Base-by-base conservation (phyloP, 2,113 vertebrate genomes). In the Amazona vittata region DNA sequence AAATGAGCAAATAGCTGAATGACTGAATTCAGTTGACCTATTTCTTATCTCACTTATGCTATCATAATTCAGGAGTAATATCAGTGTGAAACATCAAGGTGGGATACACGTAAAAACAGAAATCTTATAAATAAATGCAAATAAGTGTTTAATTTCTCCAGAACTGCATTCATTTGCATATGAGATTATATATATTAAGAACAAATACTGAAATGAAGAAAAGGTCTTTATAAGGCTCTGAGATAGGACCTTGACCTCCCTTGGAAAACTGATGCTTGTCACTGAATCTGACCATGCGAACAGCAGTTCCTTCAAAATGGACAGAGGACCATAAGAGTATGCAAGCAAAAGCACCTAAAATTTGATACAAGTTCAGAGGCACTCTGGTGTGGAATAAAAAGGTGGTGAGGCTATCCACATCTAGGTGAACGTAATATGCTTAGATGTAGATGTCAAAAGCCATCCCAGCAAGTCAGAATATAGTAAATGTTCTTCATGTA, bases 341-440 rank as follows among this genome's bases (percentile, higher is more conserved):
- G 5, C 49, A 59, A 69, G 59, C n/a, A 47, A 12, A 62, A 70
- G 29, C 26, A 55, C 39, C n/a, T 62, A 52, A 69, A 92, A 52
- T 29, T 17, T 80, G 16, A 10, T 68, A 18, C 5, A 53, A 25
- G 21, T 60, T 85, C 55, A 71, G 65, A 59, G 35, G 9, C 3
- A 3, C 41, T 78, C 57, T 57, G 15, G 7, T 55, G 2, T 7
- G 9, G 41, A 44, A 85, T 24, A 39, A 69, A 57, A 43, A 52
- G 16, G 13, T 16, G 15, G 4, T 41, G 50, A 75, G 19, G 16
- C 28, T n/a, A 22, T n/a, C 28, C 22, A 16, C 6, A 50, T 11
- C 6, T 15, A 17, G 77, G 41, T 1, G 5, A 28, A 21, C 9
- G 9, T 24, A 24, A 16, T 2, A 0, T 13, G 10, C 19, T 39